Base-by-base conservation (phyloP, 2,113 vertebrate genomes). In the Leucosticte australis region DNA sequence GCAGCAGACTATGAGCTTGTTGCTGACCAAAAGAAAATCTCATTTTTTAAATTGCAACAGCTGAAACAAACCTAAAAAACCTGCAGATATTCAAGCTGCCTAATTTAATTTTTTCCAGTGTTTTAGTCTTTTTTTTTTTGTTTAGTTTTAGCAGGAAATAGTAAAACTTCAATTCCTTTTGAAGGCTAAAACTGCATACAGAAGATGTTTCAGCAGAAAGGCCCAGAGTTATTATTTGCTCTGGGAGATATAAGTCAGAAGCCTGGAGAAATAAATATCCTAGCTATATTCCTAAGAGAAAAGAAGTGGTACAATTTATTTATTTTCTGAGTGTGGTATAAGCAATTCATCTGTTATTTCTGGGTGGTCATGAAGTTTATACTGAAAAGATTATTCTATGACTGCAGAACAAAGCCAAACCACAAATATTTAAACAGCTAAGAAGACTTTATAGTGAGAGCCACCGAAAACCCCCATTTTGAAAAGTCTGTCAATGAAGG, bases 311-410 rank as follows among this genome's bases (percentile, higher is more conserved):
- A 71, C 44, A 84, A 64, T 64, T 80, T 74, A 17, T 89, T 93
- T 24, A 75, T 92, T 95, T 97, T 93, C 60, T 84, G 56, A 69
- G 18, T 82, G 59, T 59, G 6, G 5, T 60, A 49, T 84, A 85
- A 91, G 26, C 9, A 49, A 57, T 52, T 62, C 7, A 30, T 76
- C 37, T 89, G 62, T 73, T 93, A 35, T 79, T 87, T 92, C 81
- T 95, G 87, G 57, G 89, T 92, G 84, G 77, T 62, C 89, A 47
- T 84, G 83, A 95, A 78, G 52, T 89, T 96, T 94, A 30, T 73
- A 49, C 41, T 82, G 37, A 30, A 79, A 89, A 91, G 35, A 73
- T 82, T 47, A 76, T 79, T 28, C 44, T 89, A 3, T 57, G 84
- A 84, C 22, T 21, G 10, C 47, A 30, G 91, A 91, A 46, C 44